Conservation (phyloP, 2,888 invertebrate genomes). For the Anticlea derivata region DNA sequence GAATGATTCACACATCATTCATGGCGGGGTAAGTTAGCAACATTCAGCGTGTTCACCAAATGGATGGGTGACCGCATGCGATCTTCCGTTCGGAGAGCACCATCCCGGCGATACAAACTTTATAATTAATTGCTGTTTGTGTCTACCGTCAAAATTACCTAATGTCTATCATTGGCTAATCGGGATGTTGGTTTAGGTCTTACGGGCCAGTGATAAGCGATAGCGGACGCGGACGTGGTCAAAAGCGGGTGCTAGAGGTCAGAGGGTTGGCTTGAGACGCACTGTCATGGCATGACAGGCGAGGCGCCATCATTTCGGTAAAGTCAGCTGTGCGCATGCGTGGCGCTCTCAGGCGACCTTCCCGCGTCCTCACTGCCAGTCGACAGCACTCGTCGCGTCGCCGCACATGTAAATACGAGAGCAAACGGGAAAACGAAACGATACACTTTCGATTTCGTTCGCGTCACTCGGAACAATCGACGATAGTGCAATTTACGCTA, state of each 20-base stretch:
- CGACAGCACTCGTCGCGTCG: constrained; percentile 69
- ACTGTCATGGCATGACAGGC: constrained; percentile 44
- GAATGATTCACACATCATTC: too few species aligned
- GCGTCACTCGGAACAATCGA: constrained; percentile 34
- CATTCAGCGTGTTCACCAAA: too few species aligned
- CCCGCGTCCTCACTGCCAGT: constrained; percentile 73
- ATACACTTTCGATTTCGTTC: constrained; percentile 60
- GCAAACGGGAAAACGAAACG: constrained; percentile 40
- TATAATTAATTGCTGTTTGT: too few species aligned
- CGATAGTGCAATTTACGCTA: constrained; percentile 22
- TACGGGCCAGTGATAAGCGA: constrained; percentile 8
- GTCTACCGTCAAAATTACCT: too few species aligned
- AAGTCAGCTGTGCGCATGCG: constrained; percentile 69
- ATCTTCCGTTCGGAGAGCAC: too few species aligned
- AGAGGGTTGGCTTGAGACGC: constrained; percentile 50
- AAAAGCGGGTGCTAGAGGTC: constrained; percentile 50
- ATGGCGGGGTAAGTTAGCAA: too few species aligned
- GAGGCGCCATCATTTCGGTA: constrained; percentile 46
- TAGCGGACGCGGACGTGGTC: constrained; percentile 19
- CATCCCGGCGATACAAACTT: too few species aligned
- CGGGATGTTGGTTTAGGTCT: constrained; percentile 18
- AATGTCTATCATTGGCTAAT: too few species aligned
- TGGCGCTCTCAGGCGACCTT: constrained; percentile 66
- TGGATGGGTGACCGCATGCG: too few species aligned
- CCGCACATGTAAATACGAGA: constrained; percentile 66